phyloP scores from a whole-genome alignment of 2,888 invertebrate species.

The Drosophila hamatofila region DNA sequence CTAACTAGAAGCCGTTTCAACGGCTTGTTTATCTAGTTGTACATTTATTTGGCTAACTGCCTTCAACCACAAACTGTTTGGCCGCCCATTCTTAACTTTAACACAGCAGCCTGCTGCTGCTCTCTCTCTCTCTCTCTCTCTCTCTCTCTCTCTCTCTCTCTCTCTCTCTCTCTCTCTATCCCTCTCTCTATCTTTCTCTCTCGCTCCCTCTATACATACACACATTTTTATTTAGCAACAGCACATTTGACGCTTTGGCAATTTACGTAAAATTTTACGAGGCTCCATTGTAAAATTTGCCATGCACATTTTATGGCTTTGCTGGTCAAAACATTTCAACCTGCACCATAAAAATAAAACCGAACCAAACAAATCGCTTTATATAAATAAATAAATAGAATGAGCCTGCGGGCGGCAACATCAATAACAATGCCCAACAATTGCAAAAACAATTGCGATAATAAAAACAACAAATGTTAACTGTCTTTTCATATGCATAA shows the following conservation, averaged over 20 bases:
- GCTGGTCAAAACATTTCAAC: conserved; percentile 57
- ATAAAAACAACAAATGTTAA: conserved; percentile 34
- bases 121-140: not conserved
- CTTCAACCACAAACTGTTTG: conserved; percentile 70
- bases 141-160: not conserved
- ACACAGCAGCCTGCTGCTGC: not conserved
- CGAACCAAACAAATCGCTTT: conserved; percentile 46
- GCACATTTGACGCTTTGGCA: conserved; percentile 52
- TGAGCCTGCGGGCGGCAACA: conserved; percentile 6
- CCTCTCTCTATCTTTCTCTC: not conserved
- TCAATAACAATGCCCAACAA: conserved; percentile 19
- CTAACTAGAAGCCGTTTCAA: conserved; percentile 58
- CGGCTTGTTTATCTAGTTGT: conserved; percentile 76
- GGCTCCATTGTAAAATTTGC: conserved; percentile 66
- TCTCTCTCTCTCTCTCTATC: not conserved
- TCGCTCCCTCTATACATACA: not conserved
- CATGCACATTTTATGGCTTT: conserved; percentile 66
- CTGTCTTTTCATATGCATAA: conserved; percentile 48
- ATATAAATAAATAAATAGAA: conserved; percentile 59
- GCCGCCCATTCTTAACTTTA: conserved; percentile 23
- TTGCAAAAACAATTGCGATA: conserved; percentile 16
- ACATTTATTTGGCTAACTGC: conserved; percentile 79
- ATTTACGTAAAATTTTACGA: conserved; percentile 69
- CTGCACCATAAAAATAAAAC: conserved; percentile 53
- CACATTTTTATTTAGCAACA: conserved; percentile 28